Percentiles rank a stretch among this genome's conserved stretches.
Evolutionary conservation across 2,888 invertebrate genomes (phyloP).

Genomic region (Chymomyza fuscimana): DNA sequence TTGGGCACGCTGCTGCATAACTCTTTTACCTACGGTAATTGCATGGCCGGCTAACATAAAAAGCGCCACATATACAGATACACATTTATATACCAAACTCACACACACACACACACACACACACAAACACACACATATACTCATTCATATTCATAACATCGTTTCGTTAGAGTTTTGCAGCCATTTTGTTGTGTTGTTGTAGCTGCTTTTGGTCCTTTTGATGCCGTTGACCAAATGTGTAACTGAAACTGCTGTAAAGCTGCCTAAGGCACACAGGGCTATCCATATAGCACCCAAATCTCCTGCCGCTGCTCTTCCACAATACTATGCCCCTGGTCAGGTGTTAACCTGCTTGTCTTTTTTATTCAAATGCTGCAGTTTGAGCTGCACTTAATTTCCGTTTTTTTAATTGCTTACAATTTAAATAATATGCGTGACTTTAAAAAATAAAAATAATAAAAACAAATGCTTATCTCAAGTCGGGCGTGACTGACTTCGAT

Average conservation of each 20-base stretch:
- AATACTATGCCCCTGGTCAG: neutral
- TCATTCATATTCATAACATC: constrained; percentile 71
- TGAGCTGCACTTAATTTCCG: constrained; percentile 48
- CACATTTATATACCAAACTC: constrained; percentile 29
- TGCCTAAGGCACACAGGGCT: constrained; percentile 19
- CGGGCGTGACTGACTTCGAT: no score
- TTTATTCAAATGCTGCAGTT: constrained; percentile 5
- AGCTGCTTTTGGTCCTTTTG: constrained; percentile 20
- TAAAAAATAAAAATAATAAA: neutral
- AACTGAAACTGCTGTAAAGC: constrained; percentile 55
- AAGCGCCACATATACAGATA: constrained; percentile 10
- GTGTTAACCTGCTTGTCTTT: constrained; percentile 9
- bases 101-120: constrained; percentile 45
- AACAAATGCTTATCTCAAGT: no score
- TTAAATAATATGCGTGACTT: constrained; percentile 4
- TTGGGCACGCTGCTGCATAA: neutral
- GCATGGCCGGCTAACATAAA: constrained; percentile 30
- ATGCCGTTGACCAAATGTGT: constrained; percentile 31
- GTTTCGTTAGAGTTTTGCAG: constrained; percentile 52
- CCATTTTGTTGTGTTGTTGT: constrained; percentile 19
- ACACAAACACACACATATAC: constrained; percentile 51
- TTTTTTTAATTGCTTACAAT: constrained; percentile 51
- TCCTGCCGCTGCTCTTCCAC: neutral
- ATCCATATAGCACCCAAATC: neutral
- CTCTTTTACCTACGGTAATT: constrained; percentile 43